A percentile compares a stretch with the other conserved stretches of the same genome.
Conservation (phyloP, 2,113 vertebrate genomes). For the Corythaeola cristata region DNA sequence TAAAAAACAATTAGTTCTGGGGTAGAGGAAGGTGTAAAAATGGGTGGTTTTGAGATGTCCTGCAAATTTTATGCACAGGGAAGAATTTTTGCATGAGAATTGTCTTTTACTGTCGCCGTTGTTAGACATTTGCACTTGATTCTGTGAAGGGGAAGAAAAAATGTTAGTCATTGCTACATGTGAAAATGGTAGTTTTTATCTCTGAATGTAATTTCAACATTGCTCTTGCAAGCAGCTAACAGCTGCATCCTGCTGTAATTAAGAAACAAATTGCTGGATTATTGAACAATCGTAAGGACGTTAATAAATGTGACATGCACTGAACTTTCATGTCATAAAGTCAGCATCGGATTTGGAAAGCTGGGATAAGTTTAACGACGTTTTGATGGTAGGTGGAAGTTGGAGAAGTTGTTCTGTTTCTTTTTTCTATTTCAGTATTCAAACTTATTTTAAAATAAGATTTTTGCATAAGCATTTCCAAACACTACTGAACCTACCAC, state of each 20-base stretch:
- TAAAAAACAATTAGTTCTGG: constrained; percentile 53
- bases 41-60: constrained; percentile 3
- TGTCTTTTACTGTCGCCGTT: constrained; percentile 56
- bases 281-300: constrained; percentile 35
- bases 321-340: neutral
- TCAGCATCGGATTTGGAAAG: neutral
- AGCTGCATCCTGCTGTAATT: constrained; percentile 29
- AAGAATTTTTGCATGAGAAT: constrained; percentile 76
- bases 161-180: constrained; percentile 39
- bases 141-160: constrained; percentile 46
- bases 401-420: neutral
- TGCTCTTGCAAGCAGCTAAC: constrained; percentile 53
- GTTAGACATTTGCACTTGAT: constrained; percentile 70
- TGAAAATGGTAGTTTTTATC: constrained; percentile 47
- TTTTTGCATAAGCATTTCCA: neutral
- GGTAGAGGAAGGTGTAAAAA: neutral
- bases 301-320: constrained; percentile 29
- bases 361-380: neutral
- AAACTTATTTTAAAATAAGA: neutral
- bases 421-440: neutral
- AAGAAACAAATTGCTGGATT: constrained; percentile 60
- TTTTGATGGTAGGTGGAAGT: constrained; percentile 1
- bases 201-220: constrained; percentile 74
- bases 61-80: constrained; percentile 44
- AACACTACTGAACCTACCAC: neutral